These are phyloP conservation scores for Struthidea cinerea DNA, from an alignment of 2,113 vertebrate species.

Conservation along the genomic window DNA sequence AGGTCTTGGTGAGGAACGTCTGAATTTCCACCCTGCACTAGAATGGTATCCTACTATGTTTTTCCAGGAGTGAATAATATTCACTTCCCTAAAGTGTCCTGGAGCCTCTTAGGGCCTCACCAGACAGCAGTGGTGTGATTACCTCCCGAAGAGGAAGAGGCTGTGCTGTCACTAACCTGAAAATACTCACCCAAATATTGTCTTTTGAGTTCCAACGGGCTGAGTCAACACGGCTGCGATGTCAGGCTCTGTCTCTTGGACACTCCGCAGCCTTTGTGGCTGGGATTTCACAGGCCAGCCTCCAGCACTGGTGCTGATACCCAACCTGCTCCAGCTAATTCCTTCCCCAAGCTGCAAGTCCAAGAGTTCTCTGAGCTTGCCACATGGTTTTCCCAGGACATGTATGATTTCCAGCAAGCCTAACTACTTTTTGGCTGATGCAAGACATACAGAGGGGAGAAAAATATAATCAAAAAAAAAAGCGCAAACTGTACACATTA, in stretches of 20 bases:
- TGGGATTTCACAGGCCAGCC: not conserved
- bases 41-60: not conserved
- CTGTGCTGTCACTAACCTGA: not conserved
- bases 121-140: not conserved
- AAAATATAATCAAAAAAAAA: not conserved
- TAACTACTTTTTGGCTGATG: not conserved
- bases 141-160: rapidly evolving
- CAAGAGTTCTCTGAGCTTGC: not conserved
- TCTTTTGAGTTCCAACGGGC: not conserved
- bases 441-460: not conserved
- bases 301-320: not conserved
- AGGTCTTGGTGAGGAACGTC: not conserved
- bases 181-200: not conserved
- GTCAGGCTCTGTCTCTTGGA: not conserved
- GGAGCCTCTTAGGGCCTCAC: not conserved
- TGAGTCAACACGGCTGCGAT: rapidly evolving
- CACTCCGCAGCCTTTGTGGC: not conserved
- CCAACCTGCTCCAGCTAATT: not conserved
- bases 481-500: not conserved
- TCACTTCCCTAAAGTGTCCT: not conserved
- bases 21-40: not conserved
- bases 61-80: not conserved
- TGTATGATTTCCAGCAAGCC: not conserved
- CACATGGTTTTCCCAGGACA: not conserved
- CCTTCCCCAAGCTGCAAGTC: not conserved